Conservation (phyloP, 2,797 vertebrate species). For the Acridotheres tristis region DNA sequence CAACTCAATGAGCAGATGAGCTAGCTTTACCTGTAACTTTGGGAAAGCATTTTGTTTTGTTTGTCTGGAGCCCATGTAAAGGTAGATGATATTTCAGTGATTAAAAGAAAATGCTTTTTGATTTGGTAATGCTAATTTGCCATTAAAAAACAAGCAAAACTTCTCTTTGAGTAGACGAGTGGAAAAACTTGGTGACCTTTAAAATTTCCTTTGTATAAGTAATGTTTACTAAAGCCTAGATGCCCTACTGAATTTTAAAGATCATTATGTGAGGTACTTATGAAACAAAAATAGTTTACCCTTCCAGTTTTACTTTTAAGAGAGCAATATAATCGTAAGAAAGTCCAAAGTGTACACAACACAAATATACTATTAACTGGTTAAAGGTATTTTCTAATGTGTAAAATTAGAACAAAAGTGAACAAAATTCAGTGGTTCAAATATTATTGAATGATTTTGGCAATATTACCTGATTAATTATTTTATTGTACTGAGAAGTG, state of each 20-base stretch:
- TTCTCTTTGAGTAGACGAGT: neutral
- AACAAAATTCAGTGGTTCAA: neutral
- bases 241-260: neutral
- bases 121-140: neutral
- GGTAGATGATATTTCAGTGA: neutral
- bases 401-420: neutral
- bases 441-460: neutral
- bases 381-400: neutral
- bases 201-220: neutral
- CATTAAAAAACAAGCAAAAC: neutral
- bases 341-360: neutral
- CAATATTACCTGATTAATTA: neutral
- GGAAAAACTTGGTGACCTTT: neutral
- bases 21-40: neutral
- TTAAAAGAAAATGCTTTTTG: neutral
- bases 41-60: neutral
- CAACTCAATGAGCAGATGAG: neutral
- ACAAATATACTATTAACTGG: neutral
- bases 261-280: neutral
- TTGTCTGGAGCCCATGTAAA: neutral
- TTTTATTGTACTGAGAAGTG: neutral
- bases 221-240: neutral
- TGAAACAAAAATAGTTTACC: neutral
- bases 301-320: neutral
- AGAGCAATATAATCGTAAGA: neutral